Conservation (phyloP, 2,113 vertebrate species). For the Ciconia stormi region DNA sequence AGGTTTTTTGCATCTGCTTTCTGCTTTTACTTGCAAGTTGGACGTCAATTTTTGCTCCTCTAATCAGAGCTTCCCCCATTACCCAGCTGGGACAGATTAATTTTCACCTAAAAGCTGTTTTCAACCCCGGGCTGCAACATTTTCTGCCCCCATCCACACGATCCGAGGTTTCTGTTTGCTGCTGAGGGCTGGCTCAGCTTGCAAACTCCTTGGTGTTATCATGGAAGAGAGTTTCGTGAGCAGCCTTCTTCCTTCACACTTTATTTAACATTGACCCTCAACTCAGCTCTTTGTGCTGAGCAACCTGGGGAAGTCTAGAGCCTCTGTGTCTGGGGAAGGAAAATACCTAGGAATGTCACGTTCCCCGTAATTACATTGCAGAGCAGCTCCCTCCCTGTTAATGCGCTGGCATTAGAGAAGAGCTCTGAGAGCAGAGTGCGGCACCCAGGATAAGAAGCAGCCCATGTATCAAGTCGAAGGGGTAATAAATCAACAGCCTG, state of each 20-base stretch:
- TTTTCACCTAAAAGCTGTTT: not conserved
- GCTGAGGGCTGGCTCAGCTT: not conserved
- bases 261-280: not conserved
- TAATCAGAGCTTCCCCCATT: not conserved
- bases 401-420: not conserved
- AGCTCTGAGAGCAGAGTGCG: not conserved
- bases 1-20: not conserved
- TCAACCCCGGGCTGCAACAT: not conserved
- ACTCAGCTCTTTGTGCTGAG: not conserved
- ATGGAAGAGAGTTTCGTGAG: not conserved
- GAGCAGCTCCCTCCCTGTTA: not conserved
- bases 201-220: not conserved
- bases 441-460: not conserved
- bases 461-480: constrained; percentile 31
- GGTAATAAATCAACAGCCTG: constrained; percentile 29
- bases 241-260: not conserved
- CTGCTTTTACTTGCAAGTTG: not conserved
- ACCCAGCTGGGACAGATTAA: not conserved
- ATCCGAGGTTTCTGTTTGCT: not conserved
- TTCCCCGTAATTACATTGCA: not conserved
- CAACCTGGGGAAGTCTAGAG: not conserved
- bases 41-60: not conserved
- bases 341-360: not conserved
- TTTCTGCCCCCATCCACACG: not conserved
- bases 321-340: not conserved